Conservation (phyloP, 2,797 vertebrate genomes). For the Emydoidea blandingii region DNA sequence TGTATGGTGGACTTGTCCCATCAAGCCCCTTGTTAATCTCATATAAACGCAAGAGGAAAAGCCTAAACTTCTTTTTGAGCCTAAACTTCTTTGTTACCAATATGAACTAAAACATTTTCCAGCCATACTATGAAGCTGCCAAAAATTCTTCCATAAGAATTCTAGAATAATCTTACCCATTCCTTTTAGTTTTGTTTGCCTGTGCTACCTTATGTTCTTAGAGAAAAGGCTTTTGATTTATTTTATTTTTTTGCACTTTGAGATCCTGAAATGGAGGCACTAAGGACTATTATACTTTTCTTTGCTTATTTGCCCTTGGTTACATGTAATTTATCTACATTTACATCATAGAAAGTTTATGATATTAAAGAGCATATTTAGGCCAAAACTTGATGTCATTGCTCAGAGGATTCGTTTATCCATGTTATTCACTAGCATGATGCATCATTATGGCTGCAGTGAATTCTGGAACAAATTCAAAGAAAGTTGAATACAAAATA, state of each 20-base stretch:
- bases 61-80: background rate
- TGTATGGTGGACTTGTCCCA: background rate
- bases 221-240: background rate
- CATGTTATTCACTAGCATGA: background rate
- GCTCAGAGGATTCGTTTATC: background rate
- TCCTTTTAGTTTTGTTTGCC: background rate
- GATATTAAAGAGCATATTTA: background rate
- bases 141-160: background rate
- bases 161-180: background rate
- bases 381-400: background rate
- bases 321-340: background rate
- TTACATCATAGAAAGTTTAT: background rate
- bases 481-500: background rate
- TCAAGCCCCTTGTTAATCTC: background rate
- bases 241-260: background rate
- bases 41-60: background rate
- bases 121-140: background rate
- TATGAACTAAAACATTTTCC: background rate
- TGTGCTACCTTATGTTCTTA: background rate
- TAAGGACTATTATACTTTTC: background rate
- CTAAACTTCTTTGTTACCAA: background rate
- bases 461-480: background rate
- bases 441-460: background rate
- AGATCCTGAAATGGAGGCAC: background rate
- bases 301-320: background rate